Base-by-base conservation (phyloP, 2,113 vertebrate genomes). In the Myotis yumanensis region DNA sequence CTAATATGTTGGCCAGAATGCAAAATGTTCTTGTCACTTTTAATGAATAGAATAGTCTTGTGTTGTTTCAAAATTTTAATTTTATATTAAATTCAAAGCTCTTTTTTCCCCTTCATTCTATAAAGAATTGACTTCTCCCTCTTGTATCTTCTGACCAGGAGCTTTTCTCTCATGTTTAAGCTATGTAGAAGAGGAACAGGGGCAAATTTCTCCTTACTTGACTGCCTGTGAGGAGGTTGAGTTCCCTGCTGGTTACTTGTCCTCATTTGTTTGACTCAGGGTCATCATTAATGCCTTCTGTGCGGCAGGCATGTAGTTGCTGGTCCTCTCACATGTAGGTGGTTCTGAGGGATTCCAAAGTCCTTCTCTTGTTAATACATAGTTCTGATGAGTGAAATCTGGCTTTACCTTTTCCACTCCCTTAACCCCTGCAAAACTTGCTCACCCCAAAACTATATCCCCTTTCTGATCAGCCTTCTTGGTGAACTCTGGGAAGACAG, bases 61-160 rank as follows among this genome's bases (percentile, higher is more conserved):
- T 76, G 25, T n/a, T 92, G 4, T 77, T 84, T 95, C 32, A 59
- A 66, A 84, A 71, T 35, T 54, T 66, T 54, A 83, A 69, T 77
- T 90, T 95, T 66, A 57, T 71, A 52, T 75, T 73, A 72, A 81
- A 80, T 85, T 86, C 64, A 85, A 66, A 69, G 22, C 4, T 89
- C 7, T 68, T 81, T 48, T 43, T 8, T 12, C 46, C 6, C 77
- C 52, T 73, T 94, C 46, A 15, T 75, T 80, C 35, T 59, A 25
- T 14, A 83, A 66, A 86, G 30, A 62, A 59, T 20, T 66, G n/a
- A 84, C 16, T 88, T 68, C n/a, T 52, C 25, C 16, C 28, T 80
- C 7, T 8, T 77, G 18, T 40, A 10, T 66, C 48, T 89, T 86
- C 35, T 43, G 37, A 18, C 20, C 43, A 75, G 32, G 43, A 72